Evolutionary conservation across 2,113 vertebrate species (phyloP).

Genomic region (Pontoporia blainvillei): DNA sequence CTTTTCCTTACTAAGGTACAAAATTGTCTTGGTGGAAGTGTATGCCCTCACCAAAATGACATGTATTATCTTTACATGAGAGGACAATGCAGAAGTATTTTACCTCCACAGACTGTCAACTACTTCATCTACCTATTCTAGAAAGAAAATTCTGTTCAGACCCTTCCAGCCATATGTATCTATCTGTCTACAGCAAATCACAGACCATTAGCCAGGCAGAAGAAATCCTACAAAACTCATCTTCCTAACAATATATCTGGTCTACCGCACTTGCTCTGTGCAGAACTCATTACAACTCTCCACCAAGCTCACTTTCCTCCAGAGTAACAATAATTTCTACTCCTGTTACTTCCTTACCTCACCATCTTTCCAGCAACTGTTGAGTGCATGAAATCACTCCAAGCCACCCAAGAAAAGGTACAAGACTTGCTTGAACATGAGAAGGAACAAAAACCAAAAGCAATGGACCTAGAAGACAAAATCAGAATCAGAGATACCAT

Average conservation of each 20-base stretch:
- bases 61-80: not conserved
- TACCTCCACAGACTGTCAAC: not conserved
- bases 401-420: not conserved
- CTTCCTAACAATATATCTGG: not conserved
- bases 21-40: not conserved
- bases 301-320: not conserved
- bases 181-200: not conserved
- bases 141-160: not conserved
- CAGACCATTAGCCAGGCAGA: not conserved
- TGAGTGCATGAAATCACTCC: not conserved
- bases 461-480: slow-evolving; percentile 19
- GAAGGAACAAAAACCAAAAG: slow-evolving; percentile 2
- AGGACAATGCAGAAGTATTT: not conserved
- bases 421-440: not conserved
- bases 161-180: not conserved
- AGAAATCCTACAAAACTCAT: not conserved
- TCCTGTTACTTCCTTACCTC: not conserved
- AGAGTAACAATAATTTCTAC: not conserved
- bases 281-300: not conserved
- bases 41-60: not conserved
- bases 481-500: not conserved
- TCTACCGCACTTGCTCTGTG: not conserved
- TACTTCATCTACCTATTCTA: not conserved
- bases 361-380: not conserved
- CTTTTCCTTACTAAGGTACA: not conserved